phyloP scores from a whole-genome alignment of 2,888 invertebrate species.

The Halictus ligatus region DNA sequence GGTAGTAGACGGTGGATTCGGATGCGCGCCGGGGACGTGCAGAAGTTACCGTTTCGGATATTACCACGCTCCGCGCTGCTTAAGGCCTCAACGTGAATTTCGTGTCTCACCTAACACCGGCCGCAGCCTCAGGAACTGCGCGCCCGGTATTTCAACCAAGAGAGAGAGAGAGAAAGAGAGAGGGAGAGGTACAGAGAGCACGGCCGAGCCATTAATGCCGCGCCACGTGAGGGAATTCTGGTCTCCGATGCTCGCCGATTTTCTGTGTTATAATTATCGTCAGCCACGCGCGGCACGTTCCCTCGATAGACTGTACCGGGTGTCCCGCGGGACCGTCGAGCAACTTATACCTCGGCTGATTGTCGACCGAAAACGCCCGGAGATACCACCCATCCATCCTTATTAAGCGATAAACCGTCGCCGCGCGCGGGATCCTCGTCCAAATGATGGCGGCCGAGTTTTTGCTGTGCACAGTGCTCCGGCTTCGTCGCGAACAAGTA shows the following conservation, averaged over 20 bases:
- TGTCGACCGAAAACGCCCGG: conserved; percentile 1
- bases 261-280: conserved; percentile 32
- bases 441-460: background rate
- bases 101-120: conserved; percentile 67
- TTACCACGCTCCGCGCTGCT: conserved; percentile 67
- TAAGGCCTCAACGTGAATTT: conserved; percentile 70
- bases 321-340: background rate
- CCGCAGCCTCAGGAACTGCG: conserved; percentile 48
- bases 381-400: background rate
- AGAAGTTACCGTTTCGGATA: conserved; percentile 78
- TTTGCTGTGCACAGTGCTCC: background rate
- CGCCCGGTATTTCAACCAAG: conserved; percentile 63
- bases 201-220: conserved; percentile 32
- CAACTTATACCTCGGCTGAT: conserved; percentile 8
- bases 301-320: background rate
- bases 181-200: background rate
- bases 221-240: conserved; percentile 16
- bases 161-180: background rate
- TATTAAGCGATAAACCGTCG: background rate
- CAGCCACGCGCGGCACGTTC: background rate
- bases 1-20: conserved; percentile 67
- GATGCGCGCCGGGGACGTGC: conserved; percentile 67
- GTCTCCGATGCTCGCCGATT: conserved; percentile 23
- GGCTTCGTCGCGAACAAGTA: background rate
- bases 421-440: background rate